These are phyloP conservation scores for Pyrgus malvae DNA, from an alignment of 2,888 invertebrate genomes.

Conservation along the genomic window DNA sequence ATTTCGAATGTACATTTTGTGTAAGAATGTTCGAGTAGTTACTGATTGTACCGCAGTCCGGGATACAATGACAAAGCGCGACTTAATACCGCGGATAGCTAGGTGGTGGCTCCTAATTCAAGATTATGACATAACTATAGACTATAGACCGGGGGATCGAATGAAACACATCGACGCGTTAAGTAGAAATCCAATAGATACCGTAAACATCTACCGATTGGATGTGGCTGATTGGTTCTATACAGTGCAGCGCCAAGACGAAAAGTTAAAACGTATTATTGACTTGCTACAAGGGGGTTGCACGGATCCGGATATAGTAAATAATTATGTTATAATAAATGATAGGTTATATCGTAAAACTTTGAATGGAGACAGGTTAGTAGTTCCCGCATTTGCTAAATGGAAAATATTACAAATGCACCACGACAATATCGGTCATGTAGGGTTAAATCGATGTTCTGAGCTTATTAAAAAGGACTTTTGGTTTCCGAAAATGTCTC, in stretches of 20 bases:
- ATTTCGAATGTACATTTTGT: conserved; percentile 7
- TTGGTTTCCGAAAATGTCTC: conserved; percentile 43
- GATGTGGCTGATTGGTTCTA: neutral
- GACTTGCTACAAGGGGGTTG: neutral
- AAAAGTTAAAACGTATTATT: neutral
- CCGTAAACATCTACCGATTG: too few species aligned
- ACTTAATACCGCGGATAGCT: conserved; percentile 33
- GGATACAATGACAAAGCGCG: conserved; percentile 26
- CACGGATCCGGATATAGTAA: neutral
- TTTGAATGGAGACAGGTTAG: conserved; percentile 35
- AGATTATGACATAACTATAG: conserved; percentile 31
- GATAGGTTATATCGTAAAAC: conserved; percentile 35
- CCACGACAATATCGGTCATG: conserved; percentile 45
- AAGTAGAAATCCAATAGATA: neutral
- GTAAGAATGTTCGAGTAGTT: conserved; percentile 12
- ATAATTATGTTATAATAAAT: conserved; percentile 31
- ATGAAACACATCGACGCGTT: conserved; percentile 19
- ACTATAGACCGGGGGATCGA: conserved; percentile 31
- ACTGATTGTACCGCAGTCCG: conserved; percentile 21
- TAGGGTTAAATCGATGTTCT: neutral
- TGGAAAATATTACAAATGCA: conserved; percentile 42
- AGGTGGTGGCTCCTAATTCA: conserved; percentile 36
- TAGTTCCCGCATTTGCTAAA: conserved; percentile 39
- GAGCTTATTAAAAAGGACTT: conserved; percentile 38
- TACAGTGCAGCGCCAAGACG: neutral